A percentile compares a stretch with the other conserved stretches of the same genome.
Evolutionary conservation across 2,888 invertebrate genomes (phyloP).

Genomic region (Hanleya hanleyi): DNA sequence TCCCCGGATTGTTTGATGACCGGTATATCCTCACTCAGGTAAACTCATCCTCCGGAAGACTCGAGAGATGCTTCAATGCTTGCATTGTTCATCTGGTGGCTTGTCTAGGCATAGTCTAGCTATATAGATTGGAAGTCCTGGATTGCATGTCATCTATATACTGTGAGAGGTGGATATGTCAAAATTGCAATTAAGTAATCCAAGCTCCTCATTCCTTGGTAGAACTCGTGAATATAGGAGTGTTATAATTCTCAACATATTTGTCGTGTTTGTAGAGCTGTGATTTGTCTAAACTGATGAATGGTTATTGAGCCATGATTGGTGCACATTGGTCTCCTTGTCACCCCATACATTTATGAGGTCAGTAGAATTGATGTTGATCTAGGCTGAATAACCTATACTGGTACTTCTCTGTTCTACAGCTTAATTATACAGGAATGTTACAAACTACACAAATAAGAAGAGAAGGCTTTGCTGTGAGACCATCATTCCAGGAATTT

Average conservation of each 20-base stretch:
- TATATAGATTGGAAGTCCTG: no score
- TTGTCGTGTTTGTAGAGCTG: neutral
- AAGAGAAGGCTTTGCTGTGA: constrained; percentile 68
- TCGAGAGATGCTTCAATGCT: no score
- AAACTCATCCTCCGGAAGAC: neutral
- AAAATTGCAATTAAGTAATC: no score
- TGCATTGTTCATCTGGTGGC: no score
- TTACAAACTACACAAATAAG: constrained; percentile 70
- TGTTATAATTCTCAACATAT: neutral
- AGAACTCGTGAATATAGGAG: neutral
- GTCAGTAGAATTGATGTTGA: neutral
- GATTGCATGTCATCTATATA: no score
- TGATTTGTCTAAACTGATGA: neutral
- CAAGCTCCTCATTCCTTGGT: neutral
- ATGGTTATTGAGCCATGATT: neutral
- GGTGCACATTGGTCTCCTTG: neutral
- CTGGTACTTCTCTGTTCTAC: no score
- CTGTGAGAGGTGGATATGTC: no score
- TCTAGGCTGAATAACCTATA: no score
- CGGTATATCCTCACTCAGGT: constrained; percentile 68
- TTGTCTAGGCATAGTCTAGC: no score
- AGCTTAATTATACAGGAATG: constrained; percentile 72
- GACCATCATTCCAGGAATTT: constrained; percentile 69
- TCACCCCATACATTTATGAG: neutral
- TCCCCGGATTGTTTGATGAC: constrained; percentile 58